Conservation (phyloP, 2,888 invertebrate genomes). For the Polia nebulosa region DNA sequence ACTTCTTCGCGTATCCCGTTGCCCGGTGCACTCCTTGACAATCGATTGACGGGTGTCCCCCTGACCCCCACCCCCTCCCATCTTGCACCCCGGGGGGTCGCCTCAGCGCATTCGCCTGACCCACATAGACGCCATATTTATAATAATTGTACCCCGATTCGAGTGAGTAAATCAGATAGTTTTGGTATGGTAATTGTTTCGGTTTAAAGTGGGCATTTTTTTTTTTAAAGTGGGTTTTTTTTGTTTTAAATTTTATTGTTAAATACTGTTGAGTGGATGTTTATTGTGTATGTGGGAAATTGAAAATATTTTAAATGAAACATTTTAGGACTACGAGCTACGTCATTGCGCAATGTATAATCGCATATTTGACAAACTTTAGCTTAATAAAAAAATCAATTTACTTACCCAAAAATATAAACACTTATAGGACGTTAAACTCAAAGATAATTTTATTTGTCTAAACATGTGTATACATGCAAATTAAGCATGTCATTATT, state of each 20-base stretch:
- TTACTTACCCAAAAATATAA: too few relatives aligned
- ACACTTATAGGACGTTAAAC: too few relatives aligned
- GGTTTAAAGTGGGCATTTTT: conserved; percentile 20
- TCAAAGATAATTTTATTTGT: too few relatives aligned
- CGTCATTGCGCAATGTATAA: too few relatives aligned
- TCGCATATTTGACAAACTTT: background rate
- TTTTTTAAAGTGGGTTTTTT: conserved; percentile 1
- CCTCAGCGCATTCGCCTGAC: conserved; percentile 81
- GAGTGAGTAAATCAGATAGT: conserved; percentile 66
- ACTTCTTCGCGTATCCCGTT: conserved; percentile 74
- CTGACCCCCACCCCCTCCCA: conserved; percentile 66
- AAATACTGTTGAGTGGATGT: background rate
- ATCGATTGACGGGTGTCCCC: conserved; percentile 91
- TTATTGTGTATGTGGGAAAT: background rate
- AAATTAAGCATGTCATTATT: too few relatives aligned
- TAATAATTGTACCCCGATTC: conserved; percentile 88
- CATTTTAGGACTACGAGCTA: background rate
- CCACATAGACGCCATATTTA: conserved; percentile 90
- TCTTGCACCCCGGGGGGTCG: conserved; percentile 62
- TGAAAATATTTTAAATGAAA: background rate
- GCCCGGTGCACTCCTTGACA: conserved; percentile 87
- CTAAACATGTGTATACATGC: too few relatives aligned
- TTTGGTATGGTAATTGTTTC: conserved; percentile 61
- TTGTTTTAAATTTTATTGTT: background rate
- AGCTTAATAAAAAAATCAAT: background rate